Evolutionary conservation across 2,888 invertebrate species (phyloP).

Genomic region (Aphodius granarius): DNA sequence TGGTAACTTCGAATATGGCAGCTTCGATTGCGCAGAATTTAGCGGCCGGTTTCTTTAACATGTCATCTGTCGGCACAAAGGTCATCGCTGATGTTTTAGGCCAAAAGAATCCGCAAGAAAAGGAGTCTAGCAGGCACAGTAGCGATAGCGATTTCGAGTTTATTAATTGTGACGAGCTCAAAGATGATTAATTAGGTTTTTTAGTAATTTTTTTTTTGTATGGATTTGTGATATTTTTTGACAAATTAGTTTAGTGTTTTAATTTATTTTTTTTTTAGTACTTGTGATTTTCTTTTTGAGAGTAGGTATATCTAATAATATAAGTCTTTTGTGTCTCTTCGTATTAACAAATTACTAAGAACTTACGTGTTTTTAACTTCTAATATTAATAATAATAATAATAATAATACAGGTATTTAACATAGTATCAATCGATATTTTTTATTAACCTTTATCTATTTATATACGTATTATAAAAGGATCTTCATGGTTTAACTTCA

Average conservation of each 20-base stretch:
- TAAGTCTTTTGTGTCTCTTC: too few species aligned
- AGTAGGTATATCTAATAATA: not conserved
- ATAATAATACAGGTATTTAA: not conserved
- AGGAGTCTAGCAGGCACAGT: slow-evolving; percentile 37
- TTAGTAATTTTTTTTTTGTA: not conserved
- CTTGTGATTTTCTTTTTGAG: slow-evolving; percentile 6
- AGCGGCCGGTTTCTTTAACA: slow-evolving; percentile 33
- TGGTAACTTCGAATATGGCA: slow-evolving; percentile 6
- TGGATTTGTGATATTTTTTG: not conserved
- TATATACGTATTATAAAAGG: not conserved
- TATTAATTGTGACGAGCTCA: slow-evolving; percentile 43
- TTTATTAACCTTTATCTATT: not conserved
- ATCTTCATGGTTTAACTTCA: not conserved
- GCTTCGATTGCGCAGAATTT: slow-evolving; percentile 24
- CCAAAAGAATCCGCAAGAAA: slow-evolving; percentile 15
- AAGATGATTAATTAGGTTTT: not conserved
- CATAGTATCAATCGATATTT: not conserved
- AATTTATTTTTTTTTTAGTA: not conserved
- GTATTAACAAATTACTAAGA: not conserved
- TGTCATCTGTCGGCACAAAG: slow-evolving; percentile 25
- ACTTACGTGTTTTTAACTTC: not conserved
- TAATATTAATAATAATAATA: not conserved
- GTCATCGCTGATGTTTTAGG: slow-evolving; percentile 32
- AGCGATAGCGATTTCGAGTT: slow-evolving; percentile 52
- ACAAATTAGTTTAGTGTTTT: slow-evolving; percentile 7